phyloP scores from a whole-genome alignment of 1,140 invertebrate species.

The Diploscapter pachys region DNA sequence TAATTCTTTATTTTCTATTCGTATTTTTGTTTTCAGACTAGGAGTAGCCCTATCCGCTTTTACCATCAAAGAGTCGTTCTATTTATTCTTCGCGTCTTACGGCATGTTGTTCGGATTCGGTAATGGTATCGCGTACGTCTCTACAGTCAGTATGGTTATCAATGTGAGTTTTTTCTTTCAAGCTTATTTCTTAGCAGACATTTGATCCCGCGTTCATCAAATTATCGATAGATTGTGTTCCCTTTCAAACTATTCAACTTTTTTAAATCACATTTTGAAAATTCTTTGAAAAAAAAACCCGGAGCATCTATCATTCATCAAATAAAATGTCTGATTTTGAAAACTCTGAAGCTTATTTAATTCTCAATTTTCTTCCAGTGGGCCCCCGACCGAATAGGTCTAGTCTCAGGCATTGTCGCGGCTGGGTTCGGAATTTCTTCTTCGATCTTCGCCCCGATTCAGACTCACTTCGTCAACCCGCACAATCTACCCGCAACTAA shows the following conservation, averaged over 20 bases:
- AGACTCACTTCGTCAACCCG: conserved; percentile 49
- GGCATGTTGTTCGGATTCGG: conserved; percentile 58
- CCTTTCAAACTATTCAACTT: too few species aligned
- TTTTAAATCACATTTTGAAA: background rate
- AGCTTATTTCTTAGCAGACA: too few species aligned
- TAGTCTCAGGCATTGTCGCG: conserved; percentile 52
- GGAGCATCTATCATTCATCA: too few species aligned
- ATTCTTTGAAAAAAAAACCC: too few species aligned
- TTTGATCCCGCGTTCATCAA: too few species aligned
- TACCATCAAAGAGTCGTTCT: conserved; percentile 51
- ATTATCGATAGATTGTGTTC: too few species aligned
- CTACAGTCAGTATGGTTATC: conserved; percentile 53
- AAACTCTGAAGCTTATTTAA: background rate
- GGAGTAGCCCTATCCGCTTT: conserved; percentile 52
- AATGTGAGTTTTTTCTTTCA: conserved; percentile 37
- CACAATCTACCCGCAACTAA: conserved; percentile 46
- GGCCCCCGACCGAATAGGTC: conserved; percentile 54
- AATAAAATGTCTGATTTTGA: too few species aligned
- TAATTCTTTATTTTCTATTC: too few species aligned
- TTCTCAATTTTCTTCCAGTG: conserved; percentile 32
- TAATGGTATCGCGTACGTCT: conserved; percentile 56
- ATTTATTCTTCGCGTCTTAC: conserved; percentile 51
- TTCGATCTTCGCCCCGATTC: conserved; percentile 57
- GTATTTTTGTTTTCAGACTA: conserved; percentile 38
- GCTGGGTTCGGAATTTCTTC: conserved; percentile 57